Evolutionary conservation across 2,797 vertebrate genomes (phyloP), one percentile per base, ranked within the genome.

Genomic region (Amphiprion clarkii): DNA sequence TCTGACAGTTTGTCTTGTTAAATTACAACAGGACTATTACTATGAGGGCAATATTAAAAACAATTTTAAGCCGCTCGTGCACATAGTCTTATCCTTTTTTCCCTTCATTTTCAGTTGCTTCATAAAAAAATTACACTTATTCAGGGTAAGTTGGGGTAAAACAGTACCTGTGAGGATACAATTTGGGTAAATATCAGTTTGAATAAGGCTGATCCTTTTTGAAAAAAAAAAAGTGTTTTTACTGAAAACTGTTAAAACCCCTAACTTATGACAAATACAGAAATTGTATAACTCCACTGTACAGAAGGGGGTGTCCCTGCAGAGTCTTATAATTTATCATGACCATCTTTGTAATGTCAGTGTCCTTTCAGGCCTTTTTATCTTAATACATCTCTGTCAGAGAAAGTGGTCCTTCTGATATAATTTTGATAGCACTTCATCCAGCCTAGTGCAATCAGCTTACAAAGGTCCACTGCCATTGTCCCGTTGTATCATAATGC

Each of bases 401-500:
- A 81, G 55, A 72, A 52, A 81, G 58, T 72, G 71, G 67, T 68
- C 60, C 79, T 84, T 78, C 40, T 57, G 54, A 61, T 65, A 64
- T 48, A 49, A n/a, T 65, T 75, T 39, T 69, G 78, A 88, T 76
- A 36, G 69, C 78, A 62, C 86, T 89, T 72, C 80, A 84, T 60
- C 62, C 19, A 61, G 66, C 81, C 59, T 62, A 33, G 75, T 75
- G 79, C 74, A 89, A 77, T 89, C 87, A 86, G 72, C 78, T 79
- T 52, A 70, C 60, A 69, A 76, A 84, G 71, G 81, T 63, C 57
- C 48, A 54, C 79, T n/a, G 69, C 54, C 71, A 79, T 79, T 85
- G 87, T 87, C 82, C 84, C 57, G 56, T 79, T 85, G 74, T 42
- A 67, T 76, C 42, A 14, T 46, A 75, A 74, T 58, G 67, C 72